Evolutionary conservation across 1,140 invertebrate genomes (phyloP), one percentile per base, ranked within the genome.

Genomic region (Zaprionus africanus): DNA sequence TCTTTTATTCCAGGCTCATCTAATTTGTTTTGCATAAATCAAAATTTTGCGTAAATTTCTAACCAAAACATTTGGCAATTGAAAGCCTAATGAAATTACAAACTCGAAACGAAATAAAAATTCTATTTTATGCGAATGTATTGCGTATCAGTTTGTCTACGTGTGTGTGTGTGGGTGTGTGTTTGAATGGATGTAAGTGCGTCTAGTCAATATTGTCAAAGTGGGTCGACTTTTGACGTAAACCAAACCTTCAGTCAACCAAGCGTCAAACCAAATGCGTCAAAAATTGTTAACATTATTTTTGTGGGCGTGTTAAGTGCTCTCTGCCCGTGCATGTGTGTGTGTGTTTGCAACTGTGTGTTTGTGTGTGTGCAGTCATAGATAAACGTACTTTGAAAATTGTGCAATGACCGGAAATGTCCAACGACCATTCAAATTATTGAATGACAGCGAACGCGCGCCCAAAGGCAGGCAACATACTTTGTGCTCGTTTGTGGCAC

Each of bases 401-500:
- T 85, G 82, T 69, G 81, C 82, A 85, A 56, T 84, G 82, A 83
- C 82, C 78, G 71, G 76, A 84, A 83, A 76, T 71, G 67, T 34
- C 62, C 68, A 61, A 64, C 60, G 46, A 54, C 54, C 67, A 76
- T 70, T 76, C 34, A 71, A 76, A 71, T 64, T 68, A 64, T 64
- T 71, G 56, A 31, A 63, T 64, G 68, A 17, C 26, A 51, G 41
- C 49, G 57, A 56, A 28, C 15, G 36, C 36, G 17, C 59, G 65
- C 66, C 58, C 22, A 69, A 75, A 62, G 69, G 59, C 66, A 49
- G 58, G 31, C 58, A 19, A 49, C 51, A 43, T 13, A 41, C 12
- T 26, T 19, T 46, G 58, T 24, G 12, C 9, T 17, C 28, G 13
- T 57, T 11, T 57, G 34, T 38, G 4, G 17, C 15, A 51, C 12